Percentiles rank a stretch among this genome's conserved stretches.
Evolutionary conservation across 2,797 vertebrate genomes (phyloP).

Genomic region (Clarias fuscus): DNA sequence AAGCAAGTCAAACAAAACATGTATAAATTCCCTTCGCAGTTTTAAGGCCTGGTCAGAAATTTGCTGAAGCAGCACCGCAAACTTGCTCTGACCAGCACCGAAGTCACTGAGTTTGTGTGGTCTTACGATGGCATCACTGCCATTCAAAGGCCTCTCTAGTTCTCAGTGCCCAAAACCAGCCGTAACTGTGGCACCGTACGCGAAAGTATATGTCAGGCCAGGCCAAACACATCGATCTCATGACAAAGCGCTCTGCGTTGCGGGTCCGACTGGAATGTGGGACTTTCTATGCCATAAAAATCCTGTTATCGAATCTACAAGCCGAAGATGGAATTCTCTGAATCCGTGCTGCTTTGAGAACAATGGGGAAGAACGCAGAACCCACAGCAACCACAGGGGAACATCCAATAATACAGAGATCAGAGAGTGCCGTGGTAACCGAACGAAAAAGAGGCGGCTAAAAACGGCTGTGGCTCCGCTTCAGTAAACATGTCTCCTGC

Average conservation of each 20-base stretch:
- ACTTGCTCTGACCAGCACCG: not conserved
- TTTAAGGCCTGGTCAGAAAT: conserved; percentile 27
- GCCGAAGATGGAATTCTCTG: conserved; percentile 33
- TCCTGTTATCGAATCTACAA: conserved; percentile 49
- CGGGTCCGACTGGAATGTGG: conserved; percentile 51
- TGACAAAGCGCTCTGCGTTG: conserved; percentile 49
- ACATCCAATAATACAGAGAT: conserved; percentile 67
- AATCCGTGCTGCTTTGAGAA: conserved; percentile 43
- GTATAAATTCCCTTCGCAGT: conserved; percentile 34
- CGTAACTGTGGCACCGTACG: conserved; percentile 20
- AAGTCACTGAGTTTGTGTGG: conserved; percentile 33
- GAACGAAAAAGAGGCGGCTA: conserved; percentile 69
- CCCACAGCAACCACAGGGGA: conserved; percentile 49
- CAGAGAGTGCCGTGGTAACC: conserved; percentile 71
- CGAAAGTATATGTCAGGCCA: conserved; percentile 46
- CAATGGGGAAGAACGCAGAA: conserved; percentile 51
- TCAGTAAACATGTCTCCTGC: conserved; percentile 76
- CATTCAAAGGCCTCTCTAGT: conserved; percentile 24
- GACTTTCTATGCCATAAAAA: conserved; percentile 44
- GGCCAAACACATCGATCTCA: conserved; percentile 42
- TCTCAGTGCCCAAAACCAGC: conserved; percentile 8
- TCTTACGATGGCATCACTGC: conserved; percentile 17
- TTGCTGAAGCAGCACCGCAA: conserved; percentile 37
- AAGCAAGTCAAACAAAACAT: conserved; percentile 33
- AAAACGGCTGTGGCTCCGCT: conserved; percentile 74